Conservation (phyloP, 2,113 vertebrate species). For the Sphyrna mokarran region DNA sequence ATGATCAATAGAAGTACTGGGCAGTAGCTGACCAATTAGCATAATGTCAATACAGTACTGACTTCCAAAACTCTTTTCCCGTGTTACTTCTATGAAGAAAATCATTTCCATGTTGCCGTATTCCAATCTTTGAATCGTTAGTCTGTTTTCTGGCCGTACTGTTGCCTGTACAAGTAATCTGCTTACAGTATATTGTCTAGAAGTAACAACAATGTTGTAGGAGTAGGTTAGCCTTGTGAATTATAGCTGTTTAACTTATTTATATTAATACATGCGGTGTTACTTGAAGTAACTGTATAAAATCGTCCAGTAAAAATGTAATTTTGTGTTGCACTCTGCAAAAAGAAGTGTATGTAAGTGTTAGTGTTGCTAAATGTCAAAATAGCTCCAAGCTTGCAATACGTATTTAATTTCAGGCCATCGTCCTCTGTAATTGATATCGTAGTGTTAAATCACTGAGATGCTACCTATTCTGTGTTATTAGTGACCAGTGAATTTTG, state of each 20-base stretch:
- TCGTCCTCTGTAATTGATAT: constrained; percentile 80
- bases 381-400: constrained; percentile 81
- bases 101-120: constrained; percentile 60
- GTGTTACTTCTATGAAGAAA: constrained; percentile 74
- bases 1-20: constrained; percentile 73
- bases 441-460: constrained; percentile 73
- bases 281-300: constrained; percentile 81
- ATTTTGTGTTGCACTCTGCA: constrained; percentile 75
- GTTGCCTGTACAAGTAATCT: constrained; percentile 76
- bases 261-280: constrained; percentile 74
- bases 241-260: constrained; percentile 93
- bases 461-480: constrained; percentile 73
- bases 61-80: constrained; percentile 71
- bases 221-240: constrained; percentile 78
- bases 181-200: constrained; percentile 85
- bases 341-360: constrained; percentile 76
- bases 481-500: constrained; percentile 79
- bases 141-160: constrained; percentile 72
- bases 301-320: constrained; percentile 68
- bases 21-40: constrained; percentile 64
- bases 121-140: constrained; percentile 72
- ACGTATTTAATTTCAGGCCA: constrained; percentile 78
- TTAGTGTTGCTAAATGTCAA: constrained; percentile 80
- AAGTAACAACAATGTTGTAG: constrained; percentile 35
- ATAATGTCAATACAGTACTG: constrained; percentile 71